Base-by-base conservation (phyloP, 2,797 vertebrate species). In the Crenichthys baileyi region DNA sequence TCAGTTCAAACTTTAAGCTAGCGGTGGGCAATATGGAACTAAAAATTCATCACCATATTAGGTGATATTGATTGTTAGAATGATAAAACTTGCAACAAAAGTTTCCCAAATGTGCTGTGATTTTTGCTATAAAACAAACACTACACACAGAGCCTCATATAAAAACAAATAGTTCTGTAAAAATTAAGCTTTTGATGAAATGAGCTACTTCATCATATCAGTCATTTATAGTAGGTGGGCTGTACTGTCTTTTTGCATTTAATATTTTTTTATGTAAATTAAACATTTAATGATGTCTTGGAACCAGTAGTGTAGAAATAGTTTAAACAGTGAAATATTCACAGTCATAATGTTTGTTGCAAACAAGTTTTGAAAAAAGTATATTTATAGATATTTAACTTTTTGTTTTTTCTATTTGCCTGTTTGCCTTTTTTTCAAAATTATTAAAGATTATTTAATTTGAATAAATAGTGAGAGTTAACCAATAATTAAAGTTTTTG, bases 1-100 rank as follows among this genome's bases (percentile, higher is more conserved):
- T 78, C 48, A 18, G 72, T 76, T 77, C 75, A 79, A 26, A 26
- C 67, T 48, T 70, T 13, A 46, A 46, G 15, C 7, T 48, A 48
- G 67, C 41, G 15, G 41, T 16, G 24, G 41, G 24, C 5, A 2
- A 70, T 48, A 48, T 70, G 67, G n/a, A 70, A 18, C 13, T 48
- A n/a, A 70, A 70, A n/a, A 15, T 13, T 41, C 39, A 44, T 68
- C 39, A n/a, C 9, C 22, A 44, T n/a, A n/a, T 67, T 24, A 13
- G 39, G 39, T n/a, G 11, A 11, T 70, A 15, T 70, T 13, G n/a
- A 26, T 70, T 70, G 11, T n/a, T 48, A 24, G 5, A 70, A 46
- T 13, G 26, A 16, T 16, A n/a, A 15, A 70, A 26, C 11, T 26
- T 2, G 8, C 24, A 53, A 53, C 16, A 53, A 20, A 16, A 6